Evolutionary conservation across 1,140 invertebrate genomes (phyloP).

Genomic region (Drosophila kurseongensis): DNA sequence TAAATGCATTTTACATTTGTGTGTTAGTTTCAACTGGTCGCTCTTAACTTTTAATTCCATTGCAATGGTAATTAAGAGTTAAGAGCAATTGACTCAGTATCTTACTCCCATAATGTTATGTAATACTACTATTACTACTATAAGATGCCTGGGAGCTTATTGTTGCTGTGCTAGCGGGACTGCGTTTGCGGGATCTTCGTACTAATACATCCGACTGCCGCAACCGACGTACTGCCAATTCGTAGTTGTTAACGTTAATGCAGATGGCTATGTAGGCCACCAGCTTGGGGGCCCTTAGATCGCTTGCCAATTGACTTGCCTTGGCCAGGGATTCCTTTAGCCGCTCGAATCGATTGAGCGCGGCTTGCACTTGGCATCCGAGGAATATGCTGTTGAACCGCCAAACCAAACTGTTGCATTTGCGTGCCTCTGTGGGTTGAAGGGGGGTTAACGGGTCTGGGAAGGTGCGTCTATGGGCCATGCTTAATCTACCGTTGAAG

Average conservation of each 20-base stretch:
- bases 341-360: constrained; percentile 38
- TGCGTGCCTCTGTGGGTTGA: constrained; percentile 32
- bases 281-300: constrained; percentile 23
- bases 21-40: background rate
- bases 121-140: too few relatives aligned
- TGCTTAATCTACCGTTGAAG: constrained; percentile 25
- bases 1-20: background rate
- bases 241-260: constrained; percentile 40
- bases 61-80: background rate
- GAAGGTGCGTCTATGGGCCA: background rate
- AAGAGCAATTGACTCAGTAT: background rate
- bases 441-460: too few relatives aligned
- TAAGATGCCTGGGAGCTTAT: background rate
- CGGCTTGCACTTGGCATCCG: constrained; percentile 57
- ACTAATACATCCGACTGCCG: background rate
- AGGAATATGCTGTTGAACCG: constrained; percentile 57
- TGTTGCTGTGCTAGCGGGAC: too few relatives aligned
- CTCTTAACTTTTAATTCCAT: background rate
- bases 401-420: constrained; percentile 53
- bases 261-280: constrained; percentile 54
- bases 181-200: background rate
- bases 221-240: constrained; percentile 19
- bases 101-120: background rate
- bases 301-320: constrained; percentile 37
- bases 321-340: constrained; percentile 40